Percentiles rank a stretch among this genome's conserved stretches.
Conservation (phyloP, 2,113 vertebrate species). For the Morone chrysops region DNA sequence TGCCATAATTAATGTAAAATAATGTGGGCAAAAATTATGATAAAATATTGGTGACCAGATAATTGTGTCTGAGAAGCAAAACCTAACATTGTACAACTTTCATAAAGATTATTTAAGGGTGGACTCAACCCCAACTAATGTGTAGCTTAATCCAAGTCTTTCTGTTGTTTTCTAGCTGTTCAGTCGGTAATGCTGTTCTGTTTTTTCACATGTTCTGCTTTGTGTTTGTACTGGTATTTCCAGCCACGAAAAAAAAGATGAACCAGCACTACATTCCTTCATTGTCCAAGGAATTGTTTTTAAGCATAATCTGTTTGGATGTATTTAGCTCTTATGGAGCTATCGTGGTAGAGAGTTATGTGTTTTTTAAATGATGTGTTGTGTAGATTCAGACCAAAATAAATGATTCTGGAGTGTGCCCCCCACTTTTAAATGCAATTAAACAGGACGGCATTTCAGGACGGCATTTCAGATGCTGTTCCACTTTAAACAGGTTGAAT, state of each 20-base stretch:
- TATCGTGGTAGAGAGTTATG: constrained; percentile 12
- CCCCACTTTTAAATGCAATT: not conserved
- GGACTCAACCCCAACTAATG: constrained; percentile 11
- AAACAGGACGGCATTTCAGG: constrained; percentile 24
- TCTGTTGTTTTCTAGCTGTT: constrained; percentile 22
- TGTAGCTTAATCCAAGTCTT: constrained; percentile 65
- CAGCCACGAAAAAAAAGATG: constrained; percentile 25
- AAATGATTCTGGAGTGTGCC: constrained; percentile 12
- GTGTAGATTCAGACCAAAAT: constrained; percentile 46
- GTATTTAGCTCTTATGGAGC: constrained; percentile 46
- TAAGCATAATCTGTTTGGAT: constrained; percentile 37
- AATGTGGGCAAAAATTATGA: too few relatives aligned
- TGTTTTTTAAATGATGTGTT: not conserved
- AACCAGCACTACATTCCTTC: constrained; percentile 81
- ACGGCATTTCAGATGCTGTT: constrained; percentile 40
- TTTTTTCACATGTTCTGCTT: constrained; percentile 12
- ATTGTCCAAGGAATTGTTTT: constrained; percentile 55
- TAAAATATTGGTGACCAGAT: not conserved
- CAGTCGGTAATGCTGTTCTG: not conserved
- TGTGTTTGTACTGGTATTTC: constrained; percentile 47
- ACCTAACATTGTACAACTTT: constrained; percentile 14
- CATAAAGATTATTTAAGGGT: constrained; percentile 28
- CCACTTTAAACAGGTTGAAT: not conserved
- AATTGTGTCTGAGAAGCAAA: constrained; percentile 1
- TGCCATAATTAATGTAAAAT: too few relatives aligned